Percentiles rank a stretch among this genome's conserved stretches.
Conservation (phyloP, 2,113 vertebrate genomes). For the Pandion haliaetus region DNA sequence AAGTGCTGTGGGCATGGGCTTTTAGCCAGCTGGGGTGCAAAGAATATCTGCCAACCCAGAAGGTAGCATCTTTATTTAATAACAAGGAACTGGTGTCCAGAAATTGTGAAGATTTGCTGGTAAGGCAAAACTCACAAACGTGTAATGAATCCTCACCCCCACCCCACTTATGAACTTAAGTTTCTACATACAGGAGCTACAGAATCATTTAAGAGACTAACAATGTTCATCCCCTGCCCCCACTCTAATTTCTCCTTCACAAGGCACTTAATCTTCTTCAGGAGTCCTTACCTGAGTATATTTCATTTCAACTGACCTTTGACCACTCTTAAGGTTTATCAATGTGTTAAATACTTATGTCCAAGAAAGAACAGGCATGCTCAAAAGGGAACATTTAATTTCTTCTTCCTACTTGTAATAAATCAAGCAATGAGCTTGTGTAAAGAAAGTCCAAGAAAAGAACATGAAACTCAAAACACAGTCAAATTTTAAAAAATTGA, state of each 20-base stretch:
- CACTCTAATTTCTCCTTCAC: not conserved
- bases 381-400: not conserved
- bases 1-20: not conserved
- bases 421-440: not conserved
- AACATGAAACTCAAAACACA: not conserved
- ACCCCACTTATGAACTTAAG: not conserved
- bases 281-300: not conserved
- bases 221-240: no score
- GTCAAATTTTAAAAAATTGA: not conserved
- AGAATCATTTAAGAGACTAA: not conserved
- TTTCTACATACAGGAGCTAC: not conserved
- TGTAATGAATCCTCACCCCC: not conserved
- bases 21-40: not conserved
- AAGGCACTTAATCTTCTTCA: not conserved
- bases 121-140: not conserved
- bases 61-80: not conserved
- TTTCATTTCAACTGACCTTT: not conserved
- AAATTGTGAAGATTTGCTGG: not conserved
- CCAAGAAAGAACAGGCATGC: not conserved
- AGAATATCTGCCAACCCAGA: not conserved
- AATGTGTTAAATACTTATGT: not conserved
- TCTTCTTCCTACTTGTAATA: not conserved
- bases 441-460: not conserved
- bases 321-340: not conserved
- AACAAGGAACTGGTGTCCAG: not conserved